These are phyloP conservation scores for Deilephila elpenor DNA, from an alignment of 2,888 invertebrate species.

Conservation along the genomic window DNA sequence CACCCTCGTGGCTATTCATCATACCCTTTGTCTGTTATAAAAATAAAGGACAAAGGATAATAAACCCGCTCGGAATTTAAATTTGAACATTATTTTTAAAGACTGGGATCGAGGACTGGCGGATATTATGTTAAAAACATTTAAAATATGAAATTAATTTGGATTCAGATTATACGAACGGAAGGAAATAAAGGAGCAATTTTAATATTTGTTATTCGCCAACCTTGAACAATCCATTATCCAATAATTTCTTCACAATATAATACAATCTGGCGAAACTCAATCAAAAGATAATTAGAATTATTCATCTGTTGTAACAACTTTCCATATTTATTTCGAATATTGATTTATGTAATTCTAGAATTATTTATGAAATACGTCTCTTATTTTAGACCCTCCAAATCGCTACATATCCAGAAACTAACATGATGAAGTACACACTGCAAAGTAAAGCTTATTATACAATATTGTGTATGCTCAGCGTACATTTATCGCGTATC, in stretches of 20 bases:
- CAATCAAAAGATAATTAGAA: too few species aligned
- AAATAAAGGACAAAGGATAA: conserved; percentile 23
- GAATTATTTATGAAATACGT: too few species aligned
- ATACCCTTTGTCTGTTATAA: conserved; percentile 14
- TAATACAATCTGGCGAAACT: too few species aligned
- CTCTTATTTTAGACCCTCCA: too few species aligned
- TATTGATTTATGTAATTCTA: too few species aligned
- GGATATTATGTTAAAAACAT: background rate
- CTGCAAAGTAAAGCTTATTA: background rate
- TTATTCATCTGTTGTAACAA: too few species aligned
- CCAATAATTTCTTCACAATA: too few species aligned
- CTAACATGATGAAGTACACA: background rate
- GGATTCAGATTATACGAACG: background rate
- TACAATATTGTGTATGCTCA: background rate
- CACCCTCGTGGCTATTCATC: conserved; percentile 25
- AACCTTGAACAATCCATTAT: too few species aligned
- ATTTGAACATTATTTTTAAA: conserved; percentile 11
- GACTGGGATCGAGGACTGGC: background rate
- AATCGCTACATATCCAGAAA: background rate
- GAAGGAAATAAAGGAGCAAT: background rate
- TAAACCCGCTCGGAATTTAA: conserved; percentile 10
- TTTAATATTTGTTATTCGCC: background rate
- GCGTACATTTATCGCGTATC: conserved; percentile 35
- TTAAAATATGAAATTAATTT: background rate
- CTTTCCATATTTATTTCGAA: too few species aligned